These are phyloP conservation scores for Mythimna lalbum DNA, from an alignment of 2,888 invertebrate genomes.

Conservation along the genomic window DNA sequence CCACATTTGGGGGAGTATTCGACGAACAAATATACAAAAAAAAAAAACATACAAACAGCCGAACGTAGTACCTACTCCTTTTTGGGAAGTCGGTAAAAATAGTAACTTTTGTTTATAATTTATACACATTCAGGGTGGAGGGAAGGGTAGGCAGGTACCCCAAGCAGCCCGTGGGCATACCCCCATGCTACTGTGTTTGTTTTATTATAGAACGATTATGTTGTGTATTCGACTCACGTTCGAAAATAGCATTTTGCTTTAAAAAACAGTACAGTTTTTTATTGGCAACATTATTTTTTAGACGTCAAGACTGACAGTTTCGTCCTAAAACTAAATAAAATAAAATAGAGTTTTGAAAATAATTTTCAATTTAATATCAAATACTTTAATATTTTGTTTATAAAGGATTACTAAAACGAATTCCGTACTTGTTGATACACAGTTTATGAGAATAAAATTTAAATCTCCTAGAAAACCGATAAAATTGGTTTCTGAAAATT, in stretches of 20 bases:
- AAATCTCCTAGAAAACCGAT: neutral
- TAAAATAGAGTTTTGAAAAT: neutral
- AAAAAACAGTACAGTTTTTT: too few relatives aligned
- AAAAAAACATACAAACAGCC: too few relatives aligned
- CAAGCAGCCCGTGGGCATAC: neutral
- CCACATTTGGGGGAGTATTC: too few relatives aligned
- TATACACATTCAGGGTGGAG: too few relatives aligned
- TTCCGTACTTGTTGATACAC: fast-evolving
- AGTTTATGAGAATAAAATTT: neutral
- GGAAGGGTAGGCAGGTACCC: too few relatives aligned
- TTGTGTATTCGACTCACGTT: neutral
- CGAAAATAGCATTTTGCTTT: too few relatives aligned
- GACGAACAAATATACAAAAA: too few relatives aligned
- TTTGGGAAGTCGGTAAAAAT: too few relatives aligned
- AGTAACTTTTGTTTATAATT: too few relatives aligned
- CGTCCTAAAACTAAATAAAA: constrained; percentile 16
- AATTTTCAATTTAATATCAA: neutral
- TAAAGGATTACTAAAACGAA: too few relatives aligned
- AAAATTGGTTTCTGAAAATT: neutral
- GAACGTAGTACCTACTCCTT: too few relatives aligned
- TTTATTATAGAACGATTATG: neutral
- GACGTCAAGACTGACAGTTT: constrained; percentile 5
- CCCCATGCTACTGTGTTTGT: neutral
- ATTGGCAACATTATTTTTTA: too few relatives aligned
- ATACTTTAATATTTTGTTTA: neutral